Conservation (phyloP, 1,140 invertebrate genomes). For the Atta texana region DNA sequence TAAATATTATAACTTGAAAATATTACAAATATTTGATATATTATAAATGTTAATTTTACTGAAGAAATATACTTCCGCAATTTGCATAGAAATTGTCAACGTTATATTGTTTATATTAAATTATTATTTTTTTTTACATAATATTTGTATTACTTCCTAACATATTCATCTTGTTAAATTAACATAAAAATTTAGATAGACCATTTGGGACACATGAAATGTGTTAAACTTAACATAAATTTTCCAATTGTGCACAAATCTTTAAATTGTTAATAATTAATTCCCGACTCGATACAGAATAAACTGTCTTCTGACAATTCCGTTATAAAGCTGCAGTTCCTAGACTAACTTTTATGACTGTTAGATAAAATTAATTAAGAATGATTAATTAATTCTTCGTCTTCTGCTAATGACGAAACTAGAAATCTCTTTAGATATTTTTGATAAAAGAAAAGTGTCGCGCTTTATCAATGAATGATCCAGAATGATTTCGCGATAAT, state of each 20-base stretch:
- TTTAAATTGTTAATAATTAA: not conserved
- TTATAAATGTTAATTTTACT: too few species aligned
- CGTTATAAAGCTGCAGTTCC: not conserved
- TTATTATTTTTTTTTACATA: too few species aligned
- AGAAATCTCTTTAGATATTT: not conserved
- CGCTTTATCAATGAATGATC: slow-evolving; percentile 18
- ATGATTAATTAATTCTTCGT: not conserved
- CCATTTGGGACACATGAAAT: too few species aligned
- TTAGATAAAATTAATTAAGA: not conserved
- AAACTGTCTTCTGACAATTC: not conserved
- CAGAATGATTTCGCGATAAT: slow-evolving; percentile 50
- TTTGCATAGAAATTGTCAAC: too few species aligned
- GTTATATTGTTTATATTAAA: too few species aligned
- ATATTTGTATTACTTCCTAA: too few species aligned
- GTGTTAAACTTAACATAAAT: too few species aligned
- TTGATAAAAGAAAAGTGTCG: not conserved
- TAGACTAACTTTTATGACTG: not conserved
- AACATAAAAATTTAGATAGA: too few species aligned
- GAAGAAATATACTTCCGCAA: too few species aligned
- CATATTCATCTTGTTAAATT: too few species aligned
- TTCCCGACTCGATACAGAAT: not conserved
- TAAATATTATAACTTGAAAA: too few species aligned
- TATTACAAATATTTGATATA: too few species aligned
- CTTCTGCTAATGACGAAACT: not conserved
- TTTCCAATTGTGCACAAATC: not conserved